Base-by-base conservation (phyloP, 2,888 invertebrate species). In the Ptilodon capucinus region DNA sequence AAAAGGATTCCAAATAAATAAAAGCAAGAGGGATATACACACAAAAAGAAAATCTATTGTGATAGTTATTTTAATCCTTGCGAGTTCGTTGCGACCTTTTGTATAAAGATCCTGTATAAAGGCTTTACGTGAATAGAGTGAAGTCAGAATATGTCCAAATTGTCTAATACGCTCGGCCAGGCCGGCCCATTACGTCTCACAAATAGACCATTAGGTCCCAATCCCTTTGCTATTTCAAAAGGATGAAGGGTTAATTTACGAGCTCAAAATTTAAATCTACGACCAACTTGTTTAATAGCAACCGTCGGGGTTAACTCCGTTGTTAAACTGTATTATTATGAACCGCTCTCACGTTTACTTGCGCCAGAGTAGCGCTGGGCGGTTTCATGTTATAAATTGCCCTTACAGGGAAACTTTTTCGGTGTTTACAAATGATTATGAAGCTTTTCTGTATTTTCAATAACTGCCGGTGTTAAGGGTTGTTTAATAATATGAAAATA, bases 221-320 rank as follows among this genome's bases (percentile, higher is more conserved):
- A 86, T 87, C 89, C 88, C 87, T 88, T 87, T 79, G 86, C 90
- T 86, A 87, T 89, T 89, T 86, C 86, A 85, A 87, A 89, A 89
- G 90, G 89, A 87, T 86, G 89, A 84, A 85, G 89, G 90, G 88
- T 89, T 88, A 91, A 88, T 89, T 90, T 91, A 90, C 79, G 86
- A 87, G 86, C 88, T 87, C 84, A 86, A 89, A 89, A 91, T 88
- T 88, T 91, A 89, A 90, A 90, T 90, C 87, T 89, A 89, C 85
- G 83, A 77, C 79, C 81, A 85, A 86, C 84, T 88, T 86, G 84
- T 84, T 84, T 86, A 85, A 88, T 84, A 79, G 81, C 77, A 81
- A 81, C 83, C 81, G 79, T 71, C 71, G 78, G 84, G 82, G 86
- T 85, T 85, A 85, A 86, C 81, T 86, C 75, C 80, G 82, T 81